Conservation (phyloP, 2,797 vertebrate genomes). For the Streptopelia turtur region DNA sequence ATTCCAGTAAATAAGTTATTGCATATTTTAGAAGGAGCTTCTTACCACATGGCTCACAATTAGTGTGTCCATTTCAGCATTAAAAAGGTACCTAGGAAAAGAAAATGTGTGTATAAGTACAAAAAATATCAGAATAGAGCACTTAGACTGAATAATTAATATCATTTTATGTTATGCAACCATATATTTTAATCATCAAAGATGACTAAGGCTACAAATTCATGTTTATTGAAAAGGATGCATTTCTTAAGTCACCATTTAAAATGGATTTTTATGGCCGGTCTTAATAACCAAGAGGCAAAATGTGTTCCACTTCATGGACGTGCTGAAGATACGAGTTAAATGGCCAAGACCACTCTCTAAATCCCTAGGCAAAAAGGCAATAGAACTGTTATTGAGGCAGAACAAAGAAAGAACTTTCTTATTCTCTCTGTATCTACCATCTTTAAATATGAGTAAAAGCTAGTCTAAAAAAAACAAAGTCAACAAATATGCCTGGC, state of each 20-base stretch:
- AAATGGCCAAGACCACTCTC: neutral
- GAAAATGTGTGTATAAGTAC: conserved; percentile 32
- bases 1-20: conserved; percentile 2
- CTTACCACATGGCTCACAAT: conserved; percentile 22
- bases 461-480: neutral
- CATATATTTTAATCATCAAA: conserved; percentile 17
- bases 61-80: conserved; percentile 1
- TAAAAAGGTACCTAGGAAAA: conserved; percentile 58
- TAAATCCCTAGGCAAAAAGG: neutral
- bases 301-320: neutral
- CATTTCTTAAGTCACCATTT: conserved; percentile 37
- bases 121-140: conserved; percentile 30
- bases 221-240: conserved; percentile 39
- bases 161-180: conserved; percentile 3
- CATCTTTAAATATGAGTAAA: neutral
- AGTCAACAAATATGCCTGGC: neutral
- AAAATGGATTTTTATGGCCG: conserved; percentile 45
- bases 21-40: conserved; percentile 14
- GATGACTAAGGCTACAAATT: conserved; percentile 31
- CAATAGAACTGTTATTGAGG: neutral
- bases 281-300: conserved; percentile 18
- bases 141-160: conserved; percentile 56
- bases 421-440: neutral
- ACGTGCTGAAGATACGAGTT: neutral
- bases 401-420: neutral